Evolutionary conservation across 1,140 invertebrate genomes (phyloP).

Genomic region (Drosophila busckii): DNA sequence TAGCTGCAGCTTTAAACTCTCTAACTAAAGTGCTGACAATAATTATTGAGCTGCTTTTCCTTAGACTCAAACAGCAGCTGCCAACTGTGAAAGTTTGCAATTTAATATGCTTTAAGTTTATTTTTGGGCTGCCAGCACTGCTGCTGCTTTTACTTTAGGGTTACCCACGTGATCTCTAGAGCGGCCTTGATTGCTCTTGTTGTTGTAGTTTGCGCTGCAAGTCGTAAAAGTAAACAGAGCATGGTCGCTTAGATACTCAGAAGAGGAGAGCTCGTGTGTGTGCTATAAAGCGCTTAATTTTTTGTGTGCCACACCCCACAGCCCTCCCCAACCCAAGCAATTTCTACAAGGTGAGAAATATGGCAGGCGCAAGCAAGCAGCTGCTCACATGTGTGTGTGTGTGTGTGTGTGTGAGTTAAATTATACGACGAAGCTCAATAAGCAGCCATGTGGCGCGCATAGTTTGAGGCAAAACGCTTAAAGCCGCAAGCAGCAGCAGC

Average conservation of each 20-base stretch:
- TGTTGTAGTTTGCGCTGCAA: constrained; percentile 25
- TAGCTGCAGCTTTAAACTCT: no score
- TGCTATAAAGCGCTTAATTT: constrained; percentile 72
- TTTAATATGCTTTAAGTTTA: no score
- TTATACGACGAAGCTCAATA: no score
- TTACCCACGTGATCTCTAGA: no score
- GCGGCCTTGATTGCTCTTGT: no score
- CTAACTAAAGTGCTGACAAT: no score
- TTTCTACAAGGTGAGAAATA: constrained; percentile 60
- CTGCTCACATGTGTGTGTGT: background rate
- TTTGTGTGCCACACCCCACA: no score
- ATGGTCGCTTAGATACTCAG: constrained; percentile 54
- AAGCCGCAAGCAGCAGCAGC: constrained; percentile 2
- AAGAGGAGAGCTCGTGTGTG: constrained; percentile 22
- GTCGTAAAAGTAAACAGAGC: constrained; percentile 74
- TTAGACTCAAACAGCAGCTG: no score
- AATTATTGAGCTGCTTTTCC: no score
- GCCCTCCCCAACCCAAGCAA: no score
- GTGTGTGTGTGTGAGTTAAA: no score
- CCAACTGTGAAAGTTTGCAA: no score
- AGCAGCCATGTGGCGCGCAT: background rate
- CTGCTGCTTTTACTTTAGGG: constrained; percentile 2
- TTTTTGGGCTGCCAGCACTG: constrained; percentile 4
- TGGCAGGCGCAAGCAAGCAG: constrained; percentile 2
- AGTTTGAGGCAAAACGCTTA: background rate